Base-by-base conservation (phyloP, 2,888 invertebrate genomes). In the Sarcophaga subvicina region DNA sequence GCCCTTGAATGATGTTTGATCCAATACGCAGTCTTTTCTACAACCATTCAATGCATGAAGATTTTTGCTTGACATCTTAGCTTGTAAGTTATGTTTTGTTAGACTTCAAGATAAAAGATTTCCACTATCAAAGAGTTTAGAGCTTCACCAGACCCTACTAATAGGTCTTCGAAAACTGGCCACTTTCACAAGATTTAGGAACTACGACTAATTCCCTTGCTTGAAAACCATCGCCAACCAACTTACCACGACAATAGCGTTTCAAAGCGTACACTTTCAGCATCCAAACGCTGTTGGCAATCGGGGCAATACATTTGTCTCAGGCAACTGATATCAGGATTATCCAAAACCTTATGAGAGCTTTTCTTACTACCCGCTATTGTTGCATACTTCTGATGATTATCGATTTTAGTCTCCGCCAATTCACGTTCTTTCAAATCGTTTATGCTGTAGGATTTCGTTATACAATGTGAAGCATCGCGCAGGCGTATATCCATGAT, bases 221-320 rank as follows among this genome's bases (percentile, higher is more conserved):
- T 10, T 37, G 2, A 37, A 37, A 37, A 37, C 37, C 10, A 10
- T 37, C 8, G 37, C 37, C 8, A 37, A 37, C 37, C 37, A 4
- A 88, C 90, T 89, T 69, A 91, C 91, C 91, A 91, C 64, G 90
- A 85, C 49, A 90, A 67, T 11, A 91, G 80, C 3, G 89, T 89
- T 80, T 91, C 91, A 78, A 90, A 89, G 20, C 91, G 90, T 25
- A 91, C 90, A 17, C 90, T 90, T 11, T 91, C 88, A 49, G 89
- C 88, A 59, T 91, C 91, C 70, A 91, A 60, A 47, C 91, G 90
- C 79, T 91, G 91, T n/a, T 91, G 87, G 82, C 92, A 91, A 72
- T 90, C 86, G 14, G 91, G 91, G 37, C 91, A 91, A 83, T 91
- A 91, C 91, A 91, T 90, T 82, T 91, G 91, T 0, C 92, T 73